A percentile compares a stretch with the other conserved stretches of the same genome.
Evolutionary conservation across 2,797 vertebrate genomes (phyloP).

Genomic region (Scolopax bukidnonensis): DNA sequence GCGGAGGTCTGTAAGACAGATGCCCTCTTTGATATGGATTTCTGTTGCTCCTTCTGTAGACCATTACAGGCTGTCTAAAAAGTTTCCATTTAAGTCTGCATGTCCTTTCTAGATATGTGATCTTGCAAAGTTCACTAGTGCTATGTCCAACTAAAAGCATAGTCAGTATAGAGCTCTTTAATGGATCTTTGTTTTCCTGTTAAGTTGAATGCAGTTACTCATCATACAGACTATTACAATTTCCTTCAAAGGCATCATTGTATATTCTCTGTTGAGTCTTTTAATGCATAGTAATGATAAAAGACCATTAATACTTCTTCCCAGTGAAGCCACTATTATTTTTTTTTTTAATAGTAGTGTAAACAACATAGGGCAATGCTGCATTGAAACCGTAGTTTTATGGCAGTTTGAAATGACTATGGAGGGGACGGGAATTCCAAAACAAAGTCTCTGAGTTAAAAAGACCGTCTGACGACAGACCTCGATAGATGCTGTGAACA

Average conservation of each 20-base stretch:
- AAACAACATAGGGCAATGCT: neutral
- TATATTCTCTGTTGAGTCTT: neutral
- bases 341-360: neutral
- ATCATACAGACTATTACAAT: neutral
- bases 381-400: neutral
- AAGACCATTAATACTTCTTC: neutral
- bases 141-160: neutral
- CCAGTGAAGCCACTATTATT: neutral
- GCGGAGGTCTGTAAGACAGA: neutral
- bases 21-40: neutral
- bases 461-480: constrained; percentile 13
- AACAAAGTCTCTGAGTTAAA: neutral
- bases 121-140: neutral
- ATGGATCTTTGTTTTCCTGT: neutral
- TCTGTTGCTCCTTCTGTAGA: neutral
- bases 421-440: neutral
- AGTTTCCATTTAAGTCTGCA: neutral
- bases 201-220: neutral
- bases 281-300: neutral
- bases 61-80: neutral
- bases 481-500: constrained; percentile 43
- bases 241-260: neutral
- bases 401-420: neutral
- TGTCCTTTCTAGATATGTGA: neutral
- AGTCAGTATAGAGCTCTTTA: neutral